Evolutionary conservation across 1,140 invertebrate species (phyloP).

Genomic region (Harpegnathos saltator): DNA sequence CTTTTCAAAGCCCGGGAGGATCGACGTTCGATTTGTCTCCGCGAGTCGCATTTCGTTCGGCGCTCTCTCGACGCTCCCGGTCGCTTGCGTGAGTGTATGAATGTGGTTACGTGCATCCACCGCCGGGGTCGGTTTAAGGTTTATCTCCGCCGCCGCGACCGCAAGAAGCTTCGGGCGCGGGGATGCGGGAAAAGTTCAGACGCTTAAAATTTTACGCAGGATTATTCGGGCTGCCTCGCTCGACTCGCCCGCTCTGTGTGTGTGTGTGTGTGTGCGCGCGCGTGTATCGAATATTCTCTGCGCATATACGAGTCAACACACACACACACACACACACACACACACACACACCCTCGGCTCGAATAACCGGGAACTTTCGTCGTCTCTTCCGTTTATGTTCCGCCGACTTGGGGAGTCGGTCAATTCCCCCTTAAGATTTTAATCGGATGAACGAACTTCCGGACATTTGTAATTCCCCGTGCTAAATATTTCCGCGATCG

Average conservation of each 20-base stretch:
- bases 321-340: too few species aligned
- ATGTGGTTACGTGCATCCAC: slow-evolving; percentile 40
- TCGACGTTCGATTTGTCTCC: slow-evolving; percentile 63
- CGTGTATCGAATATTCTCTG: neutral
- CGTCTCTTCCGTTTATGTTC: neutral
- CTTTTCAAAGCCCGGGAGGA: slow-evolving; percentile 26
- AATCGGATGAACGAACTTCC: neutral
- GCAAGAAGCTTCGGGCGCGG: neutral
- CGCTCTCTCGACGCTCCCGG: slow-evolving; percentile 35
- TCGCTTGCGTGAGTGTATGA: neutral
- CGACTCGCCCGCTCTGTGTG: neutral
- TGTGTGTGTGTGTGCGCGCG: too few species aligned
- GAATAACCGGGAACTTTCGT: neutral
- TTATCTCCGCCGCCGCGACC: neutral
- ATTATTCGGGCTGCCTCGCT: slow-evolving; percentile 18
- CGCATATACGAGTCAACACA: neutral
- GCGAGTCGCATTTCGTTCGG: slow-evolving; percentile 57
- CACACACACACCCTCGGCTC: too few species aligned
- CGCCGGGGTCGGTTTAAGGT: neutral
- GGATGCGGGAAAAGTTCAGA: neutral
- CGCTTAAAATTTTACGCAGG: neutral
- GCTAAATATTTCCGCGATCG: neutral
- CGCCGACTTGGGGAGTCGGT: neutral
- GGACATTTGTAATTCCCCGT: neutral
- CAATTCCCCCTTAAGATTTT: neutral